These are phyloP conservation scores for Poecile montanus DNA, from an alignment of 2,797 vertebrate species.

Conservation along the genomic window DNA sequence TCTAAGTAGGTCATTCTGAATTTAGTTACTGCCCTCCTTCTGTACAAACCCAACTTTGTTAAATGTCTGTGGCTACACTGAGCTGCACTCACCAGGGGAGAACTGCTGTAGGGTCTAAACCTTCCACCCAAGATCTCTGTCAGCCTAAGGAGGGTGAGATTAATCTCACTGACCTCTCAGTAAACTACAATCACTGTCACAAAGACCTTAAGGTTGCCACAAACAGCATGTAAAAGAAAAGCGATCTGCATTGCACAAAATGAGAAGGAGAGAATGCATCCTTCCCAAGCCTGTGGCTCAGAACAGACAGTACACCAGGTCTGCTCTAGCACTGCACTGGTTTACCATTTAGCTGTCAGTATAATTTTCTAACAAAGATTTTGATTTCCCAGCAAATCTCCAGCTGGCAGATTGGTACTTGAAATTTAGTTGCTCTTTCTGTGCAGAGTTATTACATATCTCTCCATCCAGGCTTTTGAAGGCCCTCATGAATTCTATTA, in stretches of 20 bases:
- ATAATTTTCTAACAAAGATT: neutral
- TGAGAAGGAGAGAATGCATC: neutral
- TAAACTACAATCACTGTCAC: neutral
- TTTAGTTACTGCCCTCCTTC: conserved; percentile 60
- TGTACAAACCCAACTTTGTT: neutral
- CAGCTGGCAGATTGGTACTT: neutral
- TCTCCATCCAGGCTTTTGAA: neutral
- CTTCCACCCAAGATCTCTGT: neutral
- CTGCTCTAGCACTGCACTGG: neutral
- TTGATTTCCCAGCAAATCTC: neutral
- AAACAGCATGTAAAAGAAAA: neutral
- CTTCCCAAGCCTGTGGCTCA: neutral
- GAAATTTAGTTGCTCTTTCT: neutral
- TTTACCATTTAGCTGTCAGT: neutral
- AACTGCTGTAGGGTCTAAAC: neutral
- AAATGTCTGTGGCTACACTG: neutral
- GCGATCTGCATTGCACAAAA: neutral
- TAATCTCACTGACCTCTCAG: neutral
- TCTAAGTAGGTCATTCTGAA: conserved; percentile 52
- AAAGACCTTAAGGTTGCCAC: neutral
- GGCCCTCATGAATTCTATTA: neutral
- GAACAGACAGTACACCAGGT: neutral
- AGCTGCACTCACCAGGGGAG: neutral
- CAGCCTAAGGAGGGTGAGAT: neutral
- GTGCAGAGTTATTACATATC: neutral